A percentile compares a stretch with the other conserved stretches of the same genome.
phyloP scores from a whole-genome alignment of 2,113 vertebrate species.

The Poeciliopsis prolifica region DNA sequence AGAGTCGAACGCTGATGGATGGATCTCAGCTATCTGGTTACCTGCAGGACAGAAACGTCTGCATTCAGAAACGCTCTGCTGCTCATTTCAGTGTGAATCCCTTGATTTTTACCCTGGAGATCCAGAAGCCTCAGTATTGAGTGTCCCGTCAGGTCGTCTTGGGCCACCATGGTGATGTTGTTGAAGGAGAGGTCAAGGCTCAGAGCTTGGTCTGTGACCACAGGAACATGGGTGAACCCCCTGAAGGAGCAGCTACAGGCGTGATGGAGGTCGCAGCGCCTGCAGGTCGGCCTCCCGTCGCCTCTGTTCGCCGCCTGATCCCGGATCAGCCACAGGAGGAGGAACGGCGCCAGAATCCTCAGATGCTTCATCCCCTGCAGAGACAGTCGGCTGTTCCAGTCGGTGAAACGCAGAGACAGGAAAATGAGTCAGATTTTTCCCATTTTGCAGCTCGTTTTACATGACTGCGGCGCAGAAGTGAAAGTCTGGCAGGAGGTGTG shows the following conservation, averaged over 20 bases:
- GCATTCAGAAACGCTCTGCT: background rate
- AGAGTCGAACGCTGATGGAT: slow-evolving; percentile 37
- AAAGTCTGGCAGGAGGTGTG: background rate
- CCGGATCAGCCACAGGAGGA: slow-evolving; percentile 9
- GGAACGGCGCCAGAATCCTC: fast-evolving
- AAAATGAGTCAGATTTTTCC: background rate
- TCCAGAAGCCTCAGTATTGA: background rate
- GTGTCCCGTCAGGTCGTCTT: slow-evolving; percentile 37
- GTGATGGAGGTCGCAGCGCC: slow-evolving; percentile 31
- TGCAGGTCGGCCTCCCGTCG: background rate
- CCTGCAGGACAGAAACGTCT: slow-evolving; percentile 19
- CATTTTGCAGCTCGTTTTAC: background rate
- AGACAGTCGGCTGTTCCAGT: too few species aligned
- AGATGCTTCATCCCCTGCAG: slow-evolving; percentile 24
- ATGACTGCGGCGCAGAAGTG: background rate
- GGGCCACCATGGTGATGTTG: slow-evolving; percentile 34
- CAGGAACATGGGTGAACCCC: slow-evolving; percentile 36
- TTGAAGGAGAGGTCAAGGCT: slow-evolving; percentile 60
- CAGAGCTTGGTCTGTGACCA: slow-evolving; percentile 30
- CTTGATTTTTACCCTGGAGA: slow-evolving; percentile 38
- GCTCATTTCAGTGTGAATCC: background rate
- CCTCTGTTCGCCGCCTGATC: slow-evolving; percentile 10
- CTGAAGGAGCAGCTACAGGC: slow-evolving; percentile 59
- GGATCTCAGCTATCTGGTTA: slow-evolving; percentile 50
- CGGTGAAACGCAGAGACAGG: too few species aligned